Evolutionary conservation across 1,140 invertebrate species (phyloP).

Genomic region (Aphelinus certus): DNA sequence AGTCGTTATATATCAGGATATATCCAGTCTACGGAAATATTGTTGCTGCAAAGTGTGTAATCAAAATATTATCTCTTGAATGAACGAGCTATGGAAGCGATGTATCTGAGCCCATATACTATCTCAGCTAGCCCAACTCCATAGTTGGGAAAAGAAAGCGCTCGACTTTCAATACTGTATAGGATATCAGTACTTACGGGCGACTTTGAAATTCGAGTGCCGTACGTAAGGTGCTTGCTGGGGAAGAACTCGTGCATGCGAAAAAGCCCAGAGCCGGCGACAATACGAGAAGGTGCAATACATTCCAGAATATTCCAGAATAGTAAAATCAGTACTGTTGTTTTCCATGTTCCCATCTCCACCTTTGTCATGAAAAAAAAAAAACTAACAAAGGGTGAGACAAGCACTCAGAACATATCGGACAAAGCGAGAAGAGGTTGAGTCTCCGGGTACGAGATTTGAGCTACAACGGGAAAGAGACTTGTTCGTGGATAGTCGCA

Average conservation of each 20-base stretch:
- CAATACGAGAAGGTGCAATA: slow-evolving; percentile 13
- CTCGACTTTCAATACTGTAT: too few relatives aligned
- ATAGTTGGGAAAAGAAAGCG: too few relatives aligned
- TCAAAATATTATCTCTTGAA: too few relatives aligned
- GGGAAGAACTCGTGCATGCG: slow-evolving; percentile 1
- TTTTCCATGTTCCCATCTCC: neutral
- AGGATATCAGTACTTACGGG: too few relatives aligned
- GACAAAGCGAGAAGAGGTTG: neutral
- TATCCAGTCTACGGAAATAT: neutral
- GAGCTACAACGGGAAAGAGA: neutral
- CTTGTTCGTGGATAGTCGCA: slow-evolving; percentile 41
- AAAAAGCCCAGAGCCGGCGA: neutral
- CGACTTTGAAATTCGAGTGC: too few relatives aligned
- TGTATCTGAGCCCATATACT: too few relatives aligned
- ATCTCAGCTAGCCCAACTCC: too few relatives aligned
- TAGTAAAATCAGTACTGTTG: slow-evolving; percentile 18
- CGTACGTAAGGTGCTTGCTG: too few relatives aligned
- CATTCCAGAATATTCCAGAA: neutral
- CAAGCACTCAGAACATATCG: neutral
- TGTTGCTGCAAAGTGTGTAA: neutral
- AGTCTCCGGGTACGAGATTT: neutral
- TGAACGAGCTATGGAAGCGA: too few relatives aligned
- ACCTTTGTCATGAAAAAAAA: neutral
- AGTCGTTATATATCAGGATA: too few relatives aligned
- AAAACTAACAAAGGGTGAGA: neutral